Base-by-base conservation (phyloP, 2,888 invertebrate species). In the Coremacera marginata region DNA sequence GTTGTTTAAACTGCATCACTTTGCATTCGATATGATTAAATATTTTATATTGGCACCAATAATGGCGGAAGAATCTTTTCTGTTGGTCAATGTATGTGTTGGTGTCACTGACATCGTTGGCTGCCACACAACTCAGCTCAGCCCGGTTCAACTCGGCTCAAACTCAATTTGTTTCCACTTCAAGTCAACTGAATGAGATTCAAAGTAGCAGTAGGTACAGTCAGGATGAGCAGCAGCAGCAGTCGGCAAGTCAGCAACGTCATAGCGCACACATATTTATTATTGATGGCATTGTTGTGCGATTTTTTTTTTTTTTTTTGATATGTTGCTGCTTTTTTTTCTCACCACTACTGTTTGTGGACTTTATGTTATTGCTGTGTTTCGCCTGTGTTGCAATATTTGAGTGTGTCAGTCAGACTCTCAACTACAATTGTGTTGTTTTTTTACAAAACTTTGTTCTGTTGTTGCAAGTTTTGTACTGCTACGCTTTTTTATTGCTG, bases 21-120 rank as follows among this genome's bases (percentile, higher is more conserved):
- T 74, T 74, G 37, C 44, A 67, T 74, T 74, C 67, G 67, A 55
- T 74, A 9, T 51, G 49, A 67, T 67, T 74, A 55, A 74, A 74
- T 74, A 74, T 74, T 73, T 73, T 51, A 73, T 65, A 25, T 52
- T 19, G 16, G 31, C 51, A 51, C 8, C 52, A 52, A 8, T 52
- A 52, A 44, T 25, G 44, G 22, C 19, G 44, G 22, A 9, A 9
- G 44, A 25, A 11, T 37, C 44, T 27, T 11, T 44, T 37, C 11
- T 49, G 44, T 31, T 25, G 51, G 7, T 31, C 51, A 5, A 7
- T 49, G 51, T 11, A 22, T 16, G 44, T 62, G 62, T 44, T 49
- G 37, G 49, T 49, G 72, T 72, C 72, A 62, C 27, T 72, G 72
- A 62, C 72, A 49, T 34, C 19, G 4, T 62, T 60, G 44, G 31